Evolutionary conservation across 2,797 vertebrate genomes (phyloP).

Genomic region (Gadopsis marmoratus): DNA sequence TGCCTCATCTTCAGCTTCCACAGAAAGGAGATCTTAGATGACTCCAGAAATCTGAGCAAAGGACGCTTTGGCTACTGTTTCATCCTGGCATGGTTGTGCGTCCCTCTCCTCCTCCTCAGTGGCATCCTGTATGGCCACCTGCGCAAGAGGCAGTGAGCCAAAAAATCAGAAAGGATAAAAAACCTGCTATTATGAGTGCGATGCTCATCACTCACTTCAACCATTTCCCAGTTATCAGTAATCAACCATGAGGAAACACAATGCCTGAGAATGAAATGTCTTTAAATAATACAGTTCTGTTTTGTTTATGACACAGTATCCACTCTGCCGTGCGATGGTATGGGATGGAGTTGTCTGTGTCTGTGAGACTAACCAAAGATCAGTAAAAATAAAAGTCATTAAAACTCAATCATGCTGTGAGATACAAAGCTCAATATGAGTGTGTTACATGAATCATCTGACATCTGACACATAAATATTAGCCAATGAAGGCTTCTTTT

Average conservation of each 20-base stretch:
- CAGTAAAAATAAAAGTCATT: background rate
- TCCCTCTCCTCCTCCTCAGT: conserved; percentile 88
- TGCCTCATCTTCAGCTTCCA: conserved; percentile 90
- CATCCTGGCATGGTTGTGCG: conserved; percentile 89
- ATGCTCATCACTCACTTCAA: background rate
- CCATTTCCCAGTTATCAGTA: background rate
- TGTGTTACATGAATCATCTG: conserved; percentile 6
- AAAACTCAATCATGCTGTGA: background rate
- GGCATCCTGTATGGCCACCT: conserved; percentile 90
- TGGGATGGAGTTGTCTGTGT: background rate
- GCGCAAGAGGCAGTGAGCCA: conserved; percentile 88
- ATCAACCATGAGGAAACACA: background rate
- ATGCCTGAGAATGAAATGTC: conserved; percentile 30
- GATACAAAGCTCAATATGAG: conserved; percentile 8
- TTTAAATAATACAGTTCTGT: conserved; percentile 8
- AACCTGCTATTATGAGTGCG: background rate
- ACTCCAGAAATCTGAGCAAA: conserved; percentile 66
- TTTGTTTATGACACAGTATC: conserved; percentile 20
- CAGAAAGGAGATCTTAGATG: conserved; percentile 83
- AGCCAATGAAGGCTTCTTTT: background rate
- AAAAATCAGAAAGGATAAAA: background rate
- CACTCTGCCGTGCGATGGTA: background rate
- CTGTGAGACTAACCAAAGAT: conserved; percentile 8
- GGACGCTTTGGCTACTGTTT: conserved; percentile 92
- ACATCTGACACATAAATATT: background rate